Evolutionary conservation across 2,113 vertebrate species (phyloP), one percentile per base, ranked within the genome.

Genomic region (Leucopsar rothschildi): DNA sequence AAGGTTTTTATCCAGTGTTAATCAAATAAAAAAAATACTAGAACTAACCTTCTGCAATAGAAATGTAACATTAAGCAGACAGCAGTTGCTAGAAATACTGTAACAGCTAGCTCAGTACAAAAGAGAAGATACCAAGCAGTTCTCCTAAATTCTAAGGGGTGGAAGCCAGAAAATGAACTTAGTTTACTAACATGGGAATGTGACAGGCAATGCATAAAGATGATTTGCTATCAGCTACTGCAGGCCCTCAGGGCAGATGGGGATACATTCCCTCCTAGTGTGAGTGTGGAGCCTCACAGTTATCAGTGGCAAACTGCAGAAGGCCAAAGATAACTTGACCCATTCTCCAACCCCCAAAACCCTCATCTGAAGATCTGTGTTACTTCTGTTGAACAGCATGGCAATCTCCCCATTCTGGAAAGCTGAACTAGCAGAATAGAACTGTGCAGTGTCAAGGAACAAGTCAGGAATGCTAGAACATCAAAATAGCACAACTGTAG

Each of bases 141-240:
- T 84, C 49, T 70, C 65, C 70, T 84, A 47, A 84, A 59, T 66
- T 78, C 60, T 57, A 60, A 6, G 9, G 11, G 5, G 21, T 45
- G 9, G 88, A 88, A 96, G 77, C 33, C 23, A 92, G 50, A 84
- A 90, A 84, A 87, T 55, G 5, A 65, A 35, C 24, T n/a, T 77
- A 31, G 44, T 86, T 55, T 86, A 22, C 18, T 18, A 60, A 11
- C 5, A 44, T 0, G 1, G 9, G 6, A 81, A 40, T 10, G 11
- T 5, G 8, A 84, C 18, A 87, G 64, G 28, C 10, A 75, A 17
- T 1, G 12, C 31, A 90, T 27, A 47, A 52, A 64, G 33, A 66
- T 27, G 63, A 76, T 45, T 39, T 75, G 29, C 47, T 3, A 1
- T n/a, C 20, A 79, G 42, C 16, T 75, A 44, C 9, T 33, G 22